Conservation (phyloP, 2,888 invertebrate species). For the Dione vanillae region DNA sequence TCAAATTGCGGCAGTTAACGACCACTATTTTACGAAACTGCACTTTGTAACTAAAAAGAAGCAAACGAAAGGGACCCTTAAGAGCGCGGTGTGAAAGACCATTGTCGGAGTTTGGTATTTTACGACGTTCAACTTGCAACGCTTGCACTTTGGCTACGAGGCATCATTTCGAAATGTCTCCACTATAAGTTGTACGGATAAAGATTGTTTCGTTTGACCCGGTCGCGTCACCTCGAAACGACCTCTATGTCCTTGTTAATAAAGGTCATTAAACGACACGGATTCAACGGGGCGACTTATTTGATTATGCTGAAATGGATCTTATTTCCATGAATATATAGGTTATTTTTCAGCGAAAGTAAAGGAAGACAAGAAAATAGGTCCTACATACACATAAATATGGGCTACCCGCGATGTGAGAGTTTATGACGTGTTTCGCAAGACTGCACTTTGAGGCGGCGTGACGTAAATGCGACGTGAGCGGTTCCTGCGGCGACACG, state of each 20-base stretch:
- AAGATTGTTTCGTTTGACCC: slow-evolving; percentile 13
- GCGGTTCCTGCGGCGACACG: slow-evolving; percentile 47
- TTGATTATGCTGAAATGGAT: background rate
- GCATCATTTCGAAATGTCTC: slow-evolving; percentile 25
- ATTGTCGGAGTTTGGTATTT: slow-evolving; percentile 9
- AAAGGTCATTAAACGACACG: slow-evolving; percentile 7
- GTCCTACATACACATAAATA: slow-evolving; percentile 11
- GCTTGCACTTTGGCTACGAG: slow-evolving; percentile 23
- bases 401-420: slow-evolving; percentile 20
- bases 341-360: background rate
- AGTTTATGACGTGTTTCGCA: slow-evolving; percentile 32
- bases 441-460: slow-evolving; percentile 41
- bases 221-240: background rate
- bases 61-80: slow-evolving; percentile 15
- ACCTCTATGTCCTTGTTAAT: slow-evolving; percentile 14
- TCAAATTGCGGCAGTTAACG: slow-evolving; percentile 27
- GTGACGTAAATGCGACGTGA: slow-evolving; percentile 52
- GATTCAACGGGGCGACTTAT: background rate
- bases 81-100: background rate
- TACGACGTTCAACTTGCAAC: slow-evolving; percentile 24
- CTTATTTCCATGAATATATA: background rate
- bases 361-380: background rate
- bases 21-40: slow-evolving; percentile 26
- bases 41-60: slow-evolving; percentile 12
- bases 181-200: slow-evolving; percentile 26